Base-by-base conservation (phyloP, 23 tunicate species). In the Halocynthia roretzi region DNA sequence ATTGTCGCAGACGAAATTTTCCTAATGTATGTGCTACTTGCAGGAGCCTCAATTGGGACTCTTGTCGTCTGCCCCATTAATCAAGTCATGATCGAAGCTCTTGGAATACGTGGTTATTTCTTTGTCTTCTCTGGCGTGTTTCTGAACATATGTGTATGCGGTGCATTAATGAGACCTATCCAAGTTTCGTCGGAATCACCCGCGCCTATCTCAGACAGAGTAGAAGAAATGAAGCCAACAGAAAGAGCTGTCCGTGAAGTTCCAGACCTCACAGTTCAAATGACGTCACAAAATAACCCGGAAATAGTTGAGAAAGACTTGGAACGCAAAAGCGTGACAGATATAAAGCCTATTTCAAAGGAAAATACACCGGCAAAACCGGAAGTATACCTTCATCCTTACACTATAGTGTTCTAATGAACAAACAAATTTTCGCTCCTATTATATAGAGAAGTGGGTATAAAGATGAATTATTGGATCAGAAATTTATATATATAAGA, bases 31-130 rank as follows among this genome's bases (percentile, higher is more conserved):
- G 44, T 31, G 44, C 4, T 31, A 31, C 44, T 52, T 74, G n/a
- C 81, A 86, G 96, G 96, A 11, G 85, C 87, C 6, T 89, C 96
- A 8, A 22, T 89, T 20, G 96, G 96, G 61, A 67, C 96, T 48
- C 82, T 89, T 55, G 69, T 79, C 53, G 70, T 89, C 50, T 89
- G 96, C 49, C 96, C 96, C 6, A 76, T 89, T 10, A 89, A 89
- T 75, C 85, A 80, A 7, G 40, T 57, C 9, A 53, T 89, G 21
- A 70, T 83, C 50, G 88, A 89, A 14, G 10, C 58, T 6, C 84
- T 52, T 61, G 75, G 68, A 10, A 18, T 89, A 8, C 66, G 62
- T 5, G 96, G 96, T 7, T 84, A 89, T 60, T 89, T 78, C 62
- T 60, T 89, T 44, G 76, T 84, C 19, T 68, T 89, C 12, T 73